Evolutionary conservation across 2,888 invertebrate species (phyloP), one percentile per base, ranked within the genome.

Genomic region (Microdon myrmicae): DNA sequence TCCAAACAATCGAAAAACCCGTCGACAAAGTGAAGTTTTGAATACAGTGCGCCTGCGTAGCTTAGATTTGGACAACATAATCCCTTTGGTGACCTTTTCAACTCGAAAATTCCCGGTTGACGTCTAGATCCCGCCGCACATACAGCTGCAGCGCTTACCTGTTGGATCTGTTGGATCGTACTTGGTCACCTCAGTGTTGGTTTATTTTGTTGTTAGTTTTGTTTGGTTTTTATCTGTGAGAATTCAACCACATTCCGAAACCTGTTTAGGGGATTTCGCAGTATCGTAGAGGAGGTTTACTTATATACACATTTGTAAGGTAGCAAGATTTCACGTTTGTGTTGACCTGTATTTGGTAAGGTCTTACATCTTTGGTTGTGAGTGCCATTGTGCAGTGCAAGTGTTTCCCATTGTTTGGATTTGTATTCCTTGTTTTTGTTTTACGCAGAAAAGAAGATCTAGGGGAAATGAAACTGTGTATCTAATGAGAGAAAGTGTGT

Each of bases 261-360:
- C 64, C 64, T 47, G 64, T 64, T 64, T 64, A 22, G 35, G 43
- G 34, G 37, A 51, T 45, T 64, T 49, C 26, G 58, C 58, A 47
- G n/a, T n/a, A n/a, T n/a, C n/a, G n/a, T n/a, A n/a, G n/a, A n/a
- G n/a, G n/a, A n/a, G n/a, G n/a, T n/a, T n/a, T n/a, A n/a, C n/a
- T n/a, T n/a, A n/a, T n/a, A n/a, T n/a, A n/a, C n/a, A n/a, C n/a
- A n/a, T n/a, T n/a, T n/a, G n/a, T n/a, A n/a, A n/a, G 41, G 58
- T 58, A 58, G 37, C n/a, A 47, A 51, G 53, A 43, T 12, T 64
- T 58, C 64, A 64, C 64, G 64, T 64, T 51, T 64, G 51, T 64
- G 58, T 58, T 64, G 64, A 64, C 64, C 64, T 58, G 51, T 43
- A 64, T 64, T 58, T 25, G 32, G 39, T 31, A 39, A 34, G 58